Conservation (phyloP, 2,113 vertebrate genomes). For the Brachionichthys hirsutus region DNA sequence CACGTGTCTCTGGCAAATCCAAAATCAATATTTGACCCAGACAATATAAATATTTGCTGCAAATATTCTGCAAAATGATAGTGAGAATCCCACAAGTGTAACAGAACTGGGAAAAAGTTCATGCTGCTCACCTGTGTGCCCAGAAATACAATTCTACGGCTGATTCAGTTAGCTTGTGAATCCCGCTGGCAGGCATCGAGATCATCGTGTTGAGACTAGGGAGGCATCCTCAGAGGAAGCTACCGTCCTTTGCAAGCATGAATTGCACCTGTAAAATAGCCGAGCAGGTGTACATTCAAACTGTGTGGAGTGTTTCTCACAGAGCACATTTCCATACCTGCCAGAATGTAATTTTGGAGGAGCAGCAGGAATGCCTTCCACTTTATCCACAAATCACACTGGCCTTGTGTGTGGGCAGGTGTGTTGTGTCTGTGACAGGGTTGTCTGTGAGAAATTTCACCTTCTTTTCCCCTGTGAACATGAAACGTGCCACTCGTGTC, state of each 20-base stretch:
- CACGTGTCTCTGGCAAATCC: slow-evolving; percentile 50
- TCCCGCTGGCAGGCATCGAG: slow-evolving; percentile 43
- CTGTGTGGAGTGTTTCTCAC: slow-evolving; percentile 40
- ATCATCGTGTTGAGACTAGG: slow-evolving; percentile 18
- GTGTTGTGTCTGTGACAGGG: slow-evolving; percentile 6
- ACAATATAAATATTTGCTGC: slow-evolving; percentile 58
- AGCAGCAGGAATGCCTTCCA: slow-evolving; percentile 45
- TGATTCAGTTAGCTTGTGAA: slow-evolving; percentile 46
- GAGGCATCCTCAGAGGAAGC: slow-evolving; percentile 29
- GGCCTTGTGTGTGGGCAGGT: slow-evolving; percentile 20
- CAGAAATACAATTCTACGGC: slow-evolving; percentile 40
- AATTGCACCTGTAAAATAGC: slow-evolving; percentile 52
- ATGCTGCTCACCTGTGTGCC: slow-evolving; percentile 53
- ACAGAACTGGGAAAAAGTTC: slow-evolving; percentile 35
- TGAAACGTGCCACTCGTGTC: slow-evolving; percentile 3
- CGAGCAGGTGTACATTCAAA: slow-evolving; percentile 62
- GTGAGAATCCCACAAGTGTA: slow-evolving; percentile 34
- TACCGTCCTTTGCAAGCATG: slow-evolving; percentile 11
- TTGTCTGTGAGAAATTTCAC: background rate
- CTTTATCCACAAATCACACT: slow-evolving; percentile 49
- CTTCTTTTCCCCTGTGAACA: background rate
- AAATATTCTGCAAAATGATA: slow-evolving; percentile 47
- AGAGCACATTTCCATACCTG: slow-evolving; percentile 57
- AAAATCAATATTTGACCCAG: slow-evolving; percentile 55
- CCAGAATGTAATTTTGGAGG: slow-evolving; percentile 53